Evolutionary conservation across 2,888 invertebrate genomes (phyloP).

Genomic region (Eristalis intricaria): DNA sequence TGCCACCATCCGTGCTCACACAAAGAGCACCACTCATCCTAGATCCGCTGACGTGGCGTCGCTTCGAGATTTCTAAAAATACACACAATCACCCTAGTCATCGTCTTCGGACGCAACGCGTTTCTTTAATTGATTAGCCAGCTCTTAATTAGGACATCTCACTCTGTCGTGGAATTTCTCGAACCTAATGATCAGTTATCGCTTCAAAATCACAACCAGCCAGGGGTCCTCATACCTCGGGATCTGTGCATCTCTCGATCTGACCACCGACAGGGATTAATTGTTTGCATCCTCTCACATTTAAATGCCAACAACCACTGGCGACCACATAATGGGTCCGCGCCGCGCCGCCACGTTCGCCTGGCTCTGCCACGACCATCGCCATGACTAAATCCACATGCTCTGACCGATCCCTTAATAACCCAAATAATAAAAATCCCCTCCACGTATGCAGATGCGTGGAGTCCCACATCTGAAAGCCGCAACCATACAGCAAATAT

Average conservation of each 20-base stretch:
- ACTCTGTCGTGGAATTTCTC: slow-evolving; percentile 22
- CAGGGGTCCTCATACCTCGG: neutral
- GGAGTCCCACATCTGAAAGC: slow-evolving; percentile 31
- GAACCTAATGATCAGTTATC: slow-evolving; percentile 65
- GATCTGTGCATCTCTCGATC: neutral
- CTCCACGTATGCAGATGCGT: slow-evolving; percentile 38
- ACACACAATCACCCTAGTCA: neutral
- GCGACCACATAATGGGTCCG: slow-evolving; percentile 59
- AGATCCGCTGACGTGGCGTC: neutral
- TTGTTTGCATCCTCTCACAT: slow-evolving; percentile 69
- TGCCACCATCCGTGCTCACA: neutral
- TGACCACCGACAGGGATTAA: slow-evolving; percentile 71
- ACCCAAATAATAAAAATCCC: slow-evolving; percentile 58
- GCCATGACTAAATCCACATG: slow-evolving; percentile 70
- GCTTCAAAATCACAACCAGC: slow-evolving; percentile 51
- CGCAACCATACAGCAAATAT: slow-evolving; percentile 54
- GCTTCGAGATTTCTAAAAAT: neutral
- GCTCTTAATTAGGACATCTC: slow-evolving; percentile 66
- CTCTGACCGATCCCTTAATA: slow-evolving; percentile 58
- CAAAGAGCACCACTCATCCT: neutral
- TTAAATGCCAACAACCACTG: slow-evolving; percentile 64
- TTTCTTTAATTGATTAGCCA: slow-evolving; percentile 17
- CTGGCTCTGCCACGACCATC: slow-evolving; percentile 34
- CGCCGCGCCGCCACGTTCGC: slow-evolving; percentile 30
- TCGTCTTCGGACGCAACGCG: neutral